Evolutionary conservation across 2,888 invertebrate species (phyloP).

Genomic region (Tiliacea citrago): DNA sequence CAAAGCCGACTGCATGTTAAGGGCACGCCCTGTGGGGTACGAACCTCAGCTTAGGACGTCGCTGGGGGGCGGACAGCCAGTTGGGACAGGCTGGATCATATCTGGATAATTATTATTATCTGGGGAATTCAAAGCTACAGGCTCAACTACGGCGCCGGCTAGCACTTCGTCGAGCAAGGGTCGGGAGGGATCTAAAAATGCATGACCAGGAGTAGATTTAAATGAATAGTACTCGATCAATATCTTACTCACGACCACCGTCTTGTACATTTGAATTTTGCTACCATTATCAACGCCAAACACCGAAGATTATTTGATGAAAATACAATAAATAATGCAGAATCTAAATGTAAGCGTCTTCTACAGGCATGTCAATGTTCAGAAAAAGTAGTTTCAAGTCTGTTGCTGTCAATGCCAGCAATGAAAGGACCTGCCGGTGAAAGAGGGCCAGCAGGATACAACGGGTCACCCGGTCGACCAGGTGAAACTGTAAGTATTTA

Average conservation of each 20-base stretch:
- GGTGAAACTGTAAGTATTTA: conserved; percentile 63
- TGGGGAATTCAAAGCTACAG: too few species aligned
- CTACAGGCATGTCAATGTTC: conserved; percentile 81
- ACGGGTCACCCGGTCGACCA: conserved; percentile 70
- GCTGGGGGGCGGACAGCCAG: too few species aligned
- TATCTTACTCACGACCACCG: neutral
- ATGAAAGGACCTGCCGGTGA: conserved; percentile 90
- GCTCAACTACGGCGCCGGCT: too few species aligned
- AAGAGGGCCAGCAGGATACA: conserved; percentile 84
- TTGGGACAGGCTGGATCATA: too few species aligned
- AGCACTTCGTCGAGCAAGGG: too few species aligned
- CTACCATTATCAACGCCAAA: neutral
- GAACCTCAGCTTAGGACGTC: too few species aligned
- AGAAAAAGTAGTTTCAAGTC: conserved; percentile 72
- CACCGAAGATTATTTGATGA: neutral
- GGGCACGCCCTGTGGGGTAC: too few species aligned
- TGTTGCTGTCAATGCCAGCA: conserved; percentile 78
- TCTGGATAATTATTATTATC: too few species aligned
- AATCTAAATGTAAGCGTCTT: conserved; percentile 2
- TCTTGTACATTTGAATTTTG: too few species aligned
- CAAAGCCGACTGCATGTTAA: too few species aligned
- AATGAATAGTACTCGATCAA: neutral
- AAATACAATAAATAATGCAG: neutral
- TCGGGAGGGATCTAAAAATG: too few species aligned
- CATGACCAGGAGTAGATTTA: neutral